A percentile compares a stretch with the other conserved stretches of the same genome.
Conservation (phyloP, 1,140 invertebrate genomes). For the Ooceraea biroi region DNA sequence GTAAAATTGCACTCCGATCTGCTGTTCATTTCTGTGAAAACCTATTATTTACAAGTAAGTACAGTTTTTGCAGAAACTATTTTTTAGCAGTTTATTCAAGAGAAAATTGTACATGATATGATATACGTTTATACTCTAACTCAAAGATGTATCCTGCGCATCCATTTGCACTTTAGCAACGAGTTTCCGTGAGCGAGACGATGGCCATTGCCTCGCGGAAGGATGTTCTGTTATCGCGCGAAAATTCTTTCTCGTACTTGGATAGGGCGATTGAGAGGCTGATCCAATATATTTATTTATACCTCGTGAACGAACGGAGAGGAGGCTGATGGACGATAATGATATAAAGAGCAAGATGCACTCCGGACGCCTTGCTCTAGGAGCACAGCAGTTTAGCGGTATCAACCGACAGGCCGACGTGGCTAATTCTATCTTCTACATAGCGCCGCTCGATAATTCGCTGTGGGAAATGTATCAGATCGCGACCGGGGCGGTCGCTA, state of each 20-base stretch:
- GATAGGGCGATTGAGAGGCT: conserved; percentile 60
- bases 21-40: too few relatives aligned
- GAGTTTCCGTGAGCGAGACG: not conserved
- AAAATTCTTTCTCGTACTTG: conserved; percentile 44
- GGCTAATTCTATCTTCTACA: conserved; percentile 73
- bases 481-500: conserved; percentile 57
- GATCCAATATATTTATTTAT: conserved; percentile 71
- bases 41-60: too few relatives aligned
- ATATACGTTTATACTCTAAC: too few relatives aligned
- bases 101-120: too few relatives aligned
- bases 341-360: conserved; percentile 71
- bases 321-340: conserved; percentile 70
- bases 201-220: not conserved
- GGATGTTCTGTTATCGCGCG: not conserved
- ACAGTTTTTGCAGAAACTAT: too few relatives aligned
- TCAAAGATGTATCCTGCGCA: too few relatives aligned
- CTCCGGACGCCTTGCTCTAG: conserved; percentile 68
- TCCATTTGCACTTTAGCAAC: not conserved
- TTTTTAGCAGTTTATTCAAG: too few relatives aligned
- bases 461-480: conserved; percentile 61
- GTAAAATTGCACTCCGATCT: not conserved
- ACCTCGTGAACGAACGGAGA: conserved; percentile 43
- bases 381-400: conserved; percentile 74
- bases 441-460: conserved; percentile 70
- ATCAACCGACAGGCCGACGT: conserved; percentile 62